Evolutionary conservation across 2,113 vertebrate species (phyloP), one percentile per base, ranked within the genome.

Genomic region (Globicephala melas): DNA sequence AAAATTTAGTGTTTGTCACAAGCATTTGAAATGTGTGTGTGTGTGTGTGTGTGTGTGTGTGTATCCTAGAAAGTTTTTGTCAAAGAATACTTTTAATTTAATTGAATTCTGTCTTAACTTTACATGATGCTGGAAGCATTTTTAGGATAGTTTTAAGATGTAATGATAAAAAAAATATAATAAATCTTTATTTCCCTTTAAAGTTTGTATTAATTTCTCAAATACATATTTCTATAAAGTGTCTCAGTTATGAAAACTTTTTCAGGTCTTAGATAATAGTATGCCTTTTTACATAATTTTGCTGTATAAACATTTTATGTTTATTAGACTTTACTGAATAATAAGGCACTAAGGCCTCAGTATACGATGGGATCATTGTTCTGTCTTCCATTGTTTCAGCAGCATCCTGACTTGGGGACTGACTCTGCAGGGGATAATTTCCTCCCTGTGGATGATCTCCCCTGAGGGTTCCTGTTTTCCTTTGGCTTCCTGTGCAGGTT

Each of bases 321-420:
- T 98, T 98, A 95, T 98, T 97, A 96, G 96, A 96, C 89, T 94
- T 98, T 95, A 96, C 97, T 97, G 96, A 96, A 92, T 97, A 98
- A 96, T 96, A 97, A 98, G 87, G 95, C 83, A 68, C 96, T 80
- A 93, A 95, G 95, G 97, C 91, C 96, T 97, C 92, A 67, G 92
- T 2, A 14, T 92, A 81, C 31, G 67, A n/a, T 71, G 76, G 96
- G 96, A 94, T 98, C 97, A 96, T 97, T 97, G 91, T 90, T 55
- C 13, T 53, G 11, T 21, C 12, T 15, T 95, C 23, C 94, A 31
- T 82, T 95, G 96, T 95, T 88, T 91, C 67, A 18, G 73, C 1
- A 0, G 95, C 93, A 44, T 90, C 96, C 94, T 96, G 93, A 96
- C 96, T 98, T 89, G 85, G 62, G 70, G 68, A 96, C 91, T 38